Evolutionary conservation across 2,888 invertebrate species (phyloP).

Genomic region (Dermolepida albohirtum): DNA sequence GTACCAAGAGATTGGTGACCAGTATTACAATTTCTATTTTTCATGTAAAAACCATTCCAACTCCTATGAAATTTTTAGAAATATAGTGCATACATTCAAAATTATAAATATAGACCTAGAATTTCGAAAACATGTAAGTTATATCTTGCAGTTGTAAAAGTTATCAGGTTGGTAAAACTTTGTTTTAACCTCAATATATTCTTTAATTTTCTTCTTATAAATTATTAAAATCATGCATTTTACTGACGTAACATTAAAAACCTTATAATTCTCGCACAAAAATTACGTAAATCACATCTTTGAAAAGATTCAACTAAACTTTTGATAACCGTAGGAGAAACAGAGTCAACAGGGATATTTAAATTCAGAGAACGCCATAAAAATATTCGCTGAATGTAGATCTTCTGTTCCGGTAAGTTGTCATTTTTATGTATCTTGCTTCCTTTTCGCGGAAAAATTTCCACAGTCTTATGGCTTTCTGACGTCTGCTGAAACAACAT

Average conservation of each 20-base stretch:
- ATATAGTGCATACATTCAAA: no score
- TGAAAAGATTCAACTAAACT: slow-evolving; percentile 52
- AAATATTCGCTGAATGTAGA: slow-evolving; percentile 63
- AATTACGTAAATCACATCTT: slow-evolving; percentile 42
- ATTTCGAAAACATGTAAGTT: no score
- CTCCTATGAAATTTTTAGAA: no score
- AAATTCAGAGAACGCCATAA: slow-evolving; percentile 53
- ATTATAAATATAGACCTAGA: background rate
- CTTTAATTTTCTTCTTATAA: no score
- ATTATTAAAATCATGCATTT: background rate
- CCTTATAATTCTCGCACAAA: slow-evolving; percentile 22
- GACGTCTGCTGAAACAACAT: slow-evolving; percentile 59
- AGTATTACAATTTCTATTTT: no score
- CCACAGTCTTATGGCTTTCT: slow-evolving; percentile 56
- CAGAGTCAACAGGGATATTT: slow-evolving; percentile 52
- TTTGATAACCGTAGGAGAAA: slow-evolving; percentile 43
- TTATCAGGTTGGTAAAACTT: no score
- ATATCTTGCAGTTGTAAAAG: no score
- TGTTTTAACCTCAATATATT: no score
- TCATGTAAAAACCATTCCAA: no score
- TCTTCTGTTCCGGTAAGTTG: slow-evolving; percentile 63
- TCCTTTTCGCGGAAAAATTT: slow-evolving; percentile 58
- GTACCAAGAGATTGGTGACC: no score
- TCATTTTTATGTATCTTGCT: slow-evolving; percentile 58
- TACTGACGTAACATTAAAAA: slow-evolving; percentile 1